A percentile compares a stretch with the other conserved stretches of the same genome.
Evolutionary conservation across 2,113 vertebrate genomes (phyloP).

Genomic region (Anhinga rufa): DNA sequence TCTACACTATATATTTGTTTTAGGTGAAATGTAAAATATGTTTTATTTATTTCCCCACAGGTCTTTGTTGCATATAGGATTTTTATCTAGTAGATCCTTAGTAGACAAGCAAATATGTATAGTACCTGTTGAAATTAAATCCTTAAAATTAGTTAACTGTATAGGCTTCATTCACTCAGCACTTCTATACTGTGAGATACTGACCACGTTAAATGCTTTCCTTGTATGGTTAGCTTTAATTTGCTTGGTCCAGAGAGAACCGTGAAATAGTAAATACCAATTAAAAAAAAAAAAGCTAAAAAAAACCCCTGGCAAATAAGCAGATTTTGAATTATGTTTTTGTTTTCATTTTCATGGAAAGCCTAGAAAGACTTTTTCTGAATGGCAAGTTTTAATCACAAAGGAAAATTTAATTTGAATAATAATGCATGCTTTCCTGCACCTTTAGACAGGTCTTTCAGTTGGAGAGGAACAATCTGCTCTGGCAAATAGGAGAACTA

Average conservation of each 20-base stretch:
- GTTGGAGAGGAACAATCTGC: background rate
- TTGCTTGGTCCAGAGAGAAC: background rate
- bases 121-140: background rate
- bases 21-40: background rate
- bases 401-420: background rate
- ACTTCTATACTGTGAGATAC: background rate
- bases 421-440: background rate
- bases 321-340: background rate
- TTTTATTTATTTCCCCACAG: background rate
- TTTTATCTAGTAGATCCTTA: background rate
- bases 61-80: background rate
- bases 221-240: background rate
- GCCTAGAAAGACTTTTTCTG: background rate
- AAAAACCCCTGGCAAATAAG: background rate
- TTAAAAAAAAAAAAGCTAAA: background rate
- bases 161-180: background rate
- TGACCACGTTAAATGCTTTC: background rate
- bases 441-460: background rate
- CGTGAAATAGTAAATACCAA: background rate
- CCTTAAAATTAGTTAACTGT: background rate
- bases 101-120: background rate
- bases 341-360: background rate
- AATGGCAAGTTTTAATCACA: background rate
- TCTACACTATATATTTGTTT: background rate
- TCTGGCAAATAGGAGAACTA: background rate